phyloP scores from a whole-genome alignment of 2,888 invertebrate genomes.

The Apamea epomidion region DNA sequence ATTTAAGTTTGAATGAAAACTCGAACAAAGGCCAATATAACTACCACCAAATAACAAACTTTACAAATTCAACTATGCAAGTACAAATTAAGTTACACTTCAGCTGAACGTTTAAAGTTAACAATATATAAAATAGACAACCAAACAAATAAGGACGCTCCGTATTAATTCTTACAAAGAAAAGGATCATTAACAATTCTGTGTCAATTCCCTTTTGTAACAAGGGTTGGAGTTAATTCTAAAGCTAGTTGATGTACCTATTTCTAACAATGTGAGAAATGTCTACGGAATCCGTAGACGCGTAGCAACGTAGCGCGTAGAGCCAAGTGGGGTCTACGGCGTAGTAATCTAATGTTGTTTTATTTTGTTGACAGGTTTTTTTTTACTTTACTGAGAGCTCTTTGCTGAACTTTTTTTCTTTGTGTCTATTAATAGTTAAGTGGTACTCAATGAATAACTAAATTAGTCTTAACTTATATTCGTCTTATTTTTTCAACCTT shows the following conservation, averaged over 20 bases:
- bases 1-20: no score
- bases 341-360: not conserved
- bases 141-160: not conserved
- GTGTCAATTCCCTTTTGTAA: conserved; percentile 1
- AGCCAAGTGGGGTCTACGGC: conserved; percentile 22
- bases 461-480: not conserved
- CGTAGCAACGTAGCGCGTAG: conserved; percentile 19
- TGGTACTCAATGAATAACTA: not conserved
- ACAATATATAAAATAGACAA: not conserved
- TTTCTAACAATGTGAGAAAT: conserved; percentile 15
- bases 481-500: not conserved
- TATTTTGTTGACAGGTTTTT: not conserved
- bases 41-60: not conserved
- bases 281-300: conserved; percentile 21
- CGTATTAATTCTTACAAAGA: not conserved
- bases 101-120: not conserved
- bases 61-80: not conserved
- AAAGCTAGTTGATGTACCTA: conserved; percentile 18
- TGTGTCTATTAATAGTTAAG: no score
- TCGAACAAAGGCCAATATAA: not conserved
- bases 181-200: conserved; percentile 19
- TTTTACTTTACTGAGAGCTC: not conserved
- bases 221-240: conserved; percentile 36
- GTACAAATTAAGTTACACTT: not conserved
- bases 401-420: no score